Conservation (phyloP, 1,140 invertebrate species). For the Chymomyza costata region DNA sequence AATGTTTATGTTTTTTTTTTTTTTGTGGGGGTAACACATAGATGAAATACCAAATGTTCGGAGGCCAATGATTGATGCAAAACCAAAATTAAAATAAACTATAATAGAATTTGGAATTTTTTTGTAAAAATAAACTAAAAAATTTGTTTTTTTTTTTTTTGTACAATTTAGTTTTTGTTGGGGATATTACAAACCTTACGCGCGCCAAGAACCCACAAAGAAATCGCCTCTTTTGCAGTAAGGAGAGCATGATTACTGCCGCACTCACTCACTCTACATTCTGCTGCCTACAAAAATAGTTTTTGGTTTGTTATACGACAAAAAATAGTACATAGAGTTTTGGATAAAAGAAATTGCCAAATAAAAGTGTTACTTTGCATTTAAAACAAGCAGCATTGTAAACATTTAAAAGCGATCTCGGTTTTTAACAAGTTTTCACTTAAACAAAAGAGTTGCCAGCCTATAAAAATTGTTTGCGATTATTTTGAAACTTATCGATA, state of each 20-base stretch:
- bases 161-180: constrained; percentile 18
- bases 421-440: too few species aligned
- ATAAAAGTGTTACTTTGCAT: too few species aligned
- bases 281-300: constrained; percentile 75
- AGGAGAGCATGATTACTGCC: constrained; percentile 83
- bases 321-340: constrained; percentile 31
- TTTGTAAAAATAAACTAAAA: constrained; percentile 36
- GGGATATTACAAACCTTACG: constrained; percentile 85
- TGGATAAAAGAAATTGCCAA: constrained; percentile 13
- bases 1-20: constrained; percentile 18
- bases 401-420: too few species aligned
- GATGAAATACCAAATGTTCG: constrained; percentile 54
- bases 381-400: constrained; percentile 10
- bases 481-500: too few species aligned
- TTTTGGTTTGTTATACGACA: constrained; percentile 48
- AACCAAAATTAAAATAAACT: constrained; percentile 31
- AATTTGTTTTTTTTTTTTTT: constrained; percentile 16
- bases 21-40: constrained; percentile 14
- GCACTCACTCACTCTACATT: constrained; percentile 75
- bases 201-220: constrained; percentile 91
- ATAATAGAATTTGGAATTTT: constrained; percentile 12
- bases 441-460: too few species aligned
- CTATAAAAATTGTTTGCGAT: too few species aligned
- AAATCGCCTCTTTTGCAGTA: constrained; percentile 92
- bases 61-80: constrained; percentile 47